Conservation (phyloP, 2,797 vertebrate genomes). For the Lycodopsis pacificus region DNA sequence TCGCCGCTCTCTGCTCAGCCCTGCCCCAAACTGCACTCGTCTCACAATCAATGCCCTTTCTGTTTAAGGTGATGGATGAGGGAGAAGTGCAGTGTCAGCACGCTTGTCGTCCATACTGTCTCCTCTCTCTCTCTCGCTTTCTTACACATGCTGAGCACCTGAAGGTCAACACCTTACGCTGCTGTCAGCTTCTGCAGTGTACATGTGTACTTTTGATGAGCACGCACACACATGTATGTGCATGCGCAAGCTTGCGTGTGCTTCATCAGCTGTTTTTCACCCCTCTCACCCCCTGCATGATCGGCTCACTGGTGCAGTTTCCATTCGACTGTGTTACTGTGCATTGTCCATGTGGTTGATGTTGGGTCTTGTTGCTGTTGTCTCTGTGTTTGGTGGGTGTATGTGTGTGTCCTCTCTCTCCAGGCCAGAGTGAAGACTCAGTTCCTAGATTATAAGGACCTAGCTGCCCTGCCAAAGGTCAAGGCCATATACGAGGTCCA, state of each 20-base stretch:
- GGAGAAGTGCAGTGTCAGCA: constrained; percentile 77
- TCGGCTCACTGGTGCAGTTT: constrained; percentile 31
- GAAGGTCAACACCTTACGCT: constrained; percentile 72
- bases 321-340: constrained; percentile 48
- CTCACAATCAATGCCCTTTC: constrained; percentile 82
- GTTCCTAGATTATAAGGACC: constrained; percentile 99
- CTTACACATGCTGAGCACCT: constrained; percentile 51
- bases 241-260: constrained; percentile 40
- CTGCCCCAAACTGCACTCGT: constrained; percentile 50
- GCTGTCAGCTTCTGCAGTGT: constrained; percentile 43
- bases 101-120: constrained; percentile 54
- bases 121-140: constrained; percentile 33
- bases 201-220: constrained; percentile 48
- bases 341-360: constrained; percentile 69
- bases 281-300: constrained; percentile 30
- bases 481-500: constrained; percentile 99
- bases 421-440: constrained; percentile 99
- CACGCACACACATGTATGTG: not conserved
- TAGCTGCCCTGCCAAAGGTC: constrained; percentile 99
- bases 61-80: constrained; percentile 80
- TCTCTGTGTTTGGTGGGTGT: constrained; percentile 71
- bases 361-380: constrained; percentile 67
- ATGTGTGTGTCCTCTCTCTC: constrained; percentile 86
- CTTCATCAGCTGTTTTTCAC: constrained; percentile 43
- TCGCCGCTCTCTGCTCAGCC: constrained; percentile 49